Conservation (phyloP, 1,140 invertebrate genomes). For the Scaptomyza montana region DNA sequence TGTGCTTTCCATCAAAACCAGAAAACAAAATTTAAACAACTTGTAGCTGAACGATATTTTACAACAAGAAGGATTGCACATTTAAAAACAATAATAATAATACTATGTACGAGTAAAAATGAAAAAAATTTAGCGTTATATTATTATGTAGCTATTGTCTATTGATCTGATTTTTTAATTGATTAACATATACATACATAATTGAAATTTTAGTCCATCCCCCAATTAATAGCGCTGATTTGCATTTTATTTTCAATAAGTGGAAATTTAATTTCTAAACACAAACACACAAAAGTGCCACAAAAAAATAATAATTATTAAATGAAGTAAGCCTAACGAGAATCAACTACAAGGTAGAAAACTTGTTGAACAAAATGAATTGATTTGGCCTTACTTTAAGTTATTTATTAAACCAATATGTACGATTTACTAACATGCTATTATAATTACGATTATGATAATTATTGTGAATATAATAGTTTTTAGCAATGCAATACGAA, state of each 20-base stretch:
- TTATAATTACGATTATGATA: conserved; percentile 63
- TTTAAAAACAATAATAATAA: conserved; percentile 20
- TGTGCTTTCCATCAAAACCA: conserved; percentile 38
- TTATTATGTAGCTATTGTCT: conserved; percentile 26
- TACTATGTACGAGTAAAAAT: conserved; percentile 20
- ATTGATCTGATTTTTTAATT: conserved; percentile 15
- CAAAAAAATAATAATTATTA: conserved; percentile 25
- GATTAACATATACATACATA: conserved; percentile 1
- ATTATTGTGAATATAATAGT: conserved; percentile 45
- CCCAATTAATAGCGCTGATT: conserved; percentile 28
- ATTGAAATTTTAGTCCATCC: conserved; percentile 41
- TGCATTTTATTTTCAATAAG: conserved; percentile 66
- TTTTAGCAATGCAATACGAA: conserved; percentile 64
- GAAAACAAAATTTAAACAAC: conserved; percentile 8
- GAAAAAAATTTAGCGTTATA: conserved; percentile 32
- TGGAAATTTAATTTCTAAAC: conserved; percentile 48
- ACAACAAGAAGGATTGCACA: conserved; percentile 27
- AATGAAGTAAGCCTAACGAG: conserved; percentile 19
- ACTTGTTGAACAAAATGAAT: conserved; percentile 46
- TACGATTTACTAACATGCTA: conserved; percentile 40
- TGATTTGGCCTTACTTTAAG: conserved; percentile 76
- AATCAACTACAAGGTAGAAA: conserved; percentile 8
- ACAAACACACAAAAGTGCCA: conserved; percentile 56
- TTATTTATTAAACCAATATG: conserved; percentile 70
- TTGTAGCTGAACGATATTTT: conserved; percentile 37